Base-by-base conservation (phyloP, 2,888 invertebrate genomes). In the Chrysodeixis includens region DNA sequence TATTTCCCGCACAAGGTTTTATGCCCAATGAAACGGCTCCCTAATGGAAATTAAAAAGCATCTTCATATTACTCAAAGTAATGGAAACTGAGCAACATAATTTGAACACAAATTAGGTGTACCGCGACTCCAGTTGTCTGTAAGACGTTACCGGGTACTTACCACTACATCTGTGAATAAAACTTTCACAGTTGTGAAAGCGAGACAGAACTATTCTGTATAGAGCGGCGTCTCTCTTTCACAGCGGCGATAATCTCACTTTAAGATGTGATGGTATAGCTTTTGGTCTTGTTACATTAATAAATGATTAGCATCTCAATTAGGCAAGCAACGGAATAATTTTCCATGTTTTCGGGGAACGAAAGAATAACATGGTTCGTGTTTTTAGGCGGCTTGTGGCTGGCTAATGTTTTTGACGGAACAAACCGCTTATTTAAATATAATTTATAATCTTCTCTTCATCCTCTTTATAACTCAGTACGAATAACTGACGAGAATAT, bases 1-100 rank as follows among this genome's bases (percentile, higher is more conserved):
- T 59, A 70, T 74, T 70, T 70, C n/a, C 49, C 53, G 54, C 20
- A 71, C 57, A 62, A 61, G 61, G 54, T 71, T 67, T 76, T 63
- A 67, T 71, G 20, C 65, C 44, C 59, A 79, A 69, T 77, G 69
- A 72, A 76, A 79, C 54, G 59, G 30, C 59, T 40, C 53, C 40
- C 51, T 76, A 76, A 77, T 69, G 77, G 69, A 76, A 77, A 73
- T 76, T 76, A 76, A 73, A 78, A 79, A 79, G 63, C 67, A 49
- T 73, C 77, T 73, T 67, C 44, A 67, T 76, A 76, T 79, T 79
- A 76, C 67, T 64, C 51, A 32, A 18, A 69, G 63, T 78, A 78
- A 79, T 78, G 73, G 77, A 66, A 67, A 46, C 60, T 62, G 58
- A 58, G 62, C 26, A 64, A 78, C 58, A 75, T 78, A 75, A 76